Base-by-base conservation (phyloP, 30 jellyfish, hydroid and myxozoan species). In the Nemopilema nomurai region DNA sequence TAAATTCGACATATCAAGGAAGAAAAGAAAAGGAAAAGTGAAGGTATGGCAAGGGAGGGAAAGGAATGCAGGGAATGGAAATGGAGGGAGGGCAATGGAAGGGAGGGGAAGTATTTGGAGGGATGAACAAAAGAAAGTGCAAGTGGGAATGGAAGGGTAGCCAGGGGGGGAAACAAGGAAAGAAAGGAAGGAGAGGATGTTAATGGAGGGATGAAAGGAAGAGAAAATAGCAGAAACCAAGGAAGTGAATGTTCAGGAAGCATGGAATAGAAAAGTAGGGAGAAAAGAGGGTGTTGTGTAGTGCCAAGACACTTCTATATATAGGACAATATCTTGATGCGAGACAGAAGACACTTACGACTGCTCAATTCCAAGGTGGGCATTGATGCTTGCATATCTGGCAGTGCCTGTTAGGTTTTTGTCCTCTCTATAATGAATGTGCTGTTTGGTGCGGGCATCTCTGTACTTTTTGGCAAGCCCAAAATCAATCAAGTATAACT, bases 391-490 rank as follows among this genome's bases (percentile, higher is more conserved):
- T 49, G 98, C 99, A 80, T 96, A 96, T 64, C 99, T 77, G 4
- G 98, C 99, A 25, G 99, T 96, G 28, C 99, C 99, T 8, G 98
- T 96, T 28, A 96, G 82, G 68, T 90, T 87, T 76, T 90, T 90
- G 79, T 96, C 97, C 76, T 90, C 97, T 71, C 97, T 77, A 89
- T 96, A 96, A 41, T 71, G 87, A 50, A 96, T 90, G 90, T 96
- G 99, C 67, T 82, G 91, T 69, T 90, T 88, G 16, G 97, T 87
- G 31, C 92, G 89, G 53, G 94, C 92, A 73, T 90, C 98, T 78
- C 97, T 90, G 85, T 96, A 96, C 88, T 96, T 92, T 77, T 96
- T 96, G 20, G 99, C 97, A 79, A 96, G 91, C 25, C 99, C 99
- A 77, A 91, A 96, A 74, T 96, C 99, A 88, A 96, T 91, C 79